phyloP scores from a whole-genome alignment of 2,797 vertebrate genomes.

The Phaenicophaeus curvirostris region DNA sequence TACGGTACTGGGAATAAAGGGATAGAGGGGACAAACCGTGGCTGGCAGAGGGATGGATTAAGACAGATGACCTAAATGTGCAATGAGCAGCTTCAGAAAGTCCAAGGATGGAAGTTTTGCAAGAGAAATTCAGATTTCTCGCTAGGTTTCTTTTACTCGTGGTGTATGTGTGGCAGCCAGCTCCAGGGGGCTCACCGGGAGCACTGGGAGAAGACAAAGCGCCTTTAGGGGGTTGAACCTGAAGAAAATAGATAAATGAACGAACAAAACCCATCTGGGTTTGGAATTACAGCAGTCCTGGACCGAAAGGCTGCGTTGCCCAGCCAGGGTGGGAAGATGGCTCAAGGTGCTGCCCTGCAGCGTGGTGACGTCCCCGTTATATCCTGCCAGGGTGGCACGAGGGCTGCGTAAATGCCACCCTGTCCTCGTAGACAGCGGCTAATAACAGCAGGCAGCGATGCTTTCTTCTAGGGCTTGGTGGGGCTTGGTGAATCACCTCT shows the following conservation, averaged over 20 bases:
- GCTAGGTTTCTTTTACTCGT: neutral
- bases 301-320: neutral
- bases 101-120: neutral
- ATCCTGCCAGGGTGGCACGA: neutral
- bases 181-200: neutral
- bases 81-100: neutral
- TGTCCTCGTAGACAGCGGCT: neutral
- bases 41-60: neutral
- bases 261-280: neutral
- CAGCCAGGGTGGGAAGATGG: neutral
- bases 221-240: neutral
- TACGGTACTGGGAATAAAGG: neutral
- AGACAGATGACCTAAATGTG: constrained; percentile 50
- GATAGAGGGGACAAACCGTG: neutral
- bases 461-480: neutral
- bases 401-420: neutral
- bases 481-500: neutral
- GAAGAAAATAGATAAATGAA: neutral
- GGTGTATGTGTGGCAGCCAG: accelerated
- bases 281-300: neutral
- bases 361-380: accelerated
- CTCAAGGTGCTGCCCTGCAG: neutral
- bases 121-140: neutral
- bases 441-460: neutral
- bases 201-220: neutral